Conservation (phyloP, 2,888 invertebrate species). For the Eugnorisma glareosa region DNA sequence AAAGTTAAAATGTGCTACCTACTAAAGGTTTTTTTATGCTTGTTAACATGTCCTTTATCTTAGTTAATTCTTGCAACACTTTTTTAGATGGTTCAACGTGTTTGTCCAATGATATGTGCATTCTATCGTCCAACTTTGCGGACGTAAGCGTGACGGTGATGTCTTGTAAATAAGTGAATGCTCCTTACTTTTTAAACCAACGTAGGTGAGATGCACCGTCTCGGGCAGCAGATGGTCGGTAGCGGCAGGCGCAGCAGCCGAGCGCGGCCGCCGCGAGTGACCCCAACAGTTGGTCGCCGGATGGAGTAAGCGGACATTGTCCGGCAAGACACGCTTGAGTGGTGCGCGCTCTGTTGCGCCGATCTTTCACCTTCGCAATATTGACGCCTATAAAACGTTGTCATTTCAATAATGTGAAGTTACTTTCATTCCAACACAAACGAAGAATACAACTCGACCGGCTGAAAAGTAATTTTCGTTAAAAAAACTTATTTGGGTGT, state of each 20-base stretch:
- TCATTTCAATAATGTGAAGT: conserved; percentile 87
- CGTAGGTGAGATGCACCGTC: conserved; percentile 36
- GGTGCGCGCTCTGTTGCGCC: conserved; percentile 87
- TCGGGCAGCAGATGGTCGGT: conserved; percentile 35
- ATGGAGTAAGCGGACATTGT: conserved; percentile 90
- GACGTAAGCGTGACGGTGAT: not conserved
- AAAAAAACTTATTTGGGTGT: conserved; percentile 80
- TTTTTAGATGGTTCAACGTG: not conserved
- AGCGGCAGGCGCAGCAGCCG: conserved; percentile 44
- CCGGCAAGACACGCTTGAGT: conserved; percentile 87
- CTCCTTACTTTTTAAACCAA: conserved; percentile 28
- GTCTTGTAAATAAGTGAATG: conserved; percentile 45
- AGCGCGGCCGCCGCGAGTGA: conserved; percentile 70
- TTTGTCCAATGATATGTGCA: not conserved
- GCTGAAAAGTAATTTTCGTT: conserved; percentile 76
- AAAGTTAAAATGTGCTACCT: not conserved
- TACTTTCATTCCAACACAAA: conserved; percentile 89
- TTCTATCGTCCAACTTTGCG: not conserved
- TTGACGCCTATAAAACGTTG: conserved; percentile 90
- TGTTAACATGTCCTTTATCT: not conserved
- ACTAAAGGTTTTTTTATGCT: too few species aligned
- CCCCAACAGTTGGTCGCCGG: conserved; percentile 76
- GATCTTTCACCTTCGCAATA: conserved; percentile 90
- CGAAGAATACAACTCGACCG: conserved; percentile 84
- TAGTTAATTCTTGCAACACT: not conserved